These are phyloP conservation scores for Chaetops frenatus DNA, from an alignment of 2,113 vertebrate species.

Conservation along the genomic window DNA sequence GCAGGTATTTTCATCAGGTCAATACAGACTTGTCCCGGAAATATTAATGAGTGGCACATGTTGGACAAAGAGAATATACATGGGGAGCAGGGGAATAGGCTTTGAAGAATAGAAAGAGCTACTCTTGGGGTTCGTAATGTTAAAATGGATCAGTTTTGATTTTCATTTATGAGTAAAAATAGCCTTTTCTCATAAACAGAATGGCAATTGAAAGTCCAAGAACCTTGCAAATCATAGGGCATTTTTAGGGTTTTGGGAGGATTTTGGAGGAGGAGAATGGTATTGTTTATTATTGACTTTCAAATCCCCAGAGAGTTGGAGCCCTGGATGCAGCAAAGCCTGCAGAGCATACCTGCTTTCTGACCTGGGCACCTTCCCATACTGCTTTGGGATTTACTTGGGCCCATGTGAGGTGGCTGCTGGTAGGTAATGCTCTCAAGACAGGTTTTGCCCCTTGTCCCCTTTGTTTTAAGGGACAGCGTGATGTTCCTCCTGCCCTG, in stretches of 20 bases:
- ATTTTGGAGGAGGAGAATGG: neutral
- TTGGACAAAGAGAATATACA: neutral
- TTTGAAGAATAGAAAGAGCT: neutral
- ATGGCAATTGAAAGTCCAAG: neutral
- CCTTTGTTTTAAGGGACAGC: neutral
- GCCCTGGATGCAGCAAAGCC: neutral
- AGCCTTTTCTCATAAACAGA: neutral
- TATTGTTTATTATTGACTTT: neutral
- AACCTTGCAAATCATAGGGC: neutral
- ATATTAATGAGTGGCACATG: neutral
- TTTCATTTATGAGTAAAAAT: neutral
- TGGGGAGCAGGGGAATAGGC: rapidly evolving
- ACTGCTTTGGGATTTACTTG: neutral
- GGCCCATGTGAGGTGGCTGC: neutral
- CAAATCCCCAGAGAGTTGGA: neutral
- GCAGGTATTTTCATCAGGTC: neutral
- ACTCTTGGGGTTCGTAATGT: neutral
- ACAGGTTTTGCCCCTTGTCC: neutral
- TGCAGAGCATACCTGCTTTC: neutral
- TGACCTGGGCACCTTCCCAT: rapidly evolving
- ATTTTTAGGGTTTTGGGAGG: neutral
- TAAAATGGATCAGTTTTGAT: neutral
- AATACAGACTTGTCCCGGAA: rapidly evolving
- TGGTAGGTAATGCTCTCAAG: neutral
- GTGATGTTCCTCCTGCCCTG: neutral